phyloP scores from a whole-genome alignment of 2,113 vertebrate species.

The Ceratotherium simum region DNA sequence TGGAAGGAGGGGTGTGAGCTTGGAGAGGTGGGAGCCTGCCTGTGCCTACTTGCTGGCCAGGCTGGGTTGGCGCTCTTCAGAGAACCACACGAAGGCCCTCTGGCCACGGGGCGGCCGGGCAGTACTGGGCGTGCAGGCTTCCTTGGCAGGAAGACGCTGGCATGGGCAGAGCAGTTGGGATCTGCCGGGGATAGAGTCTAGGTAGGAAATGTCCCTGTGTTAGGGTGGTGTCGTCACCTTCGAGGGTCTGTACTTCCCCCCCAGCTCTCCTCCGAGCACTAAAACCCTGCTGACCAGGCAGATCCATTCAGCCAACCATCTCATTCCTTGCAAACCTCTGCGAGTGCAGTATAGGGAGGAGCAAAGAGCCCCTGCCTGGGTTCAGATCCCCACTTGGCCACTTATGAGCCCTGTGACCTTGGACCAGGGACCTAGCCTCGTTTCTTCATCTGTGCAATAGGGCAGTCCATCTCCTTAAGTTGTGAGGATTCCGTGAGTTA shows the following conservation, averaged over 20 bases:
- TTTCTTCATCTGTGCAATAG: background rate
- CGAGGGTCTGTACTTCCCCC: rapidly evolving
- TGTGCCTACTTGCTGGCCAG: too few relatives aligned
- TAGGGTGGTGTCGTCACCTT: rapidly evolving
- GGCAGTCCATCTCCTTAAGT: rapidly evolving
- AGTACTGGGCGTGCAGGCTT: rapidly evolving
- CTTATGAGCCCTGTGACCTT: background rate
- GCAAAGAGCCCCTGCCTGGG: background rate
- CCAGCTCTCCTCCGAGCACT: rapidly evolving
- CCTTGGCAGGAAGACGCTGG: background rate
- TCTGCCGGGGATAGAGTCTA: rapidly evolving
- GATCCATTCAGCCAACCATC: rapidly evolving
- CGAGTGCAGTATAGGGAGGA: rapidly evolving
- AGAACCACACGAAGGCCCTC: rapidly evolving
- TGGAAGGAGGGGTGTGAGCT: background rate
- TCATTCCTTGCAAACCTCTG: background rate
- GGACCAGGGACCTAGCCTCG: background rate
- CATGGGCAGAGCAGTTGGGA: background rate
- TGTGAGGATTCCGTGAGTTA: too few relatives aligned
- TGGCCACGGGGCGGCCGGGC: rapidly evolving
- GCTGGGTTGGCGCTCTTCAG: too few relatives aligned
- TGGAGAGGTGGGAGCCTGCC: too few relatives aligned
- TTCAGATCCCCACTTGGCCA: background rate
- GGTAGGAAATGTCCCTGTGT: too few relatives aligned
- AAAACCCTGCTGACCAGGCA: background rate